phyloP scores from a whole-genome alignment of 1,140 invertebrate genomes.

The Pseudomyrmex sp. region DNA sequence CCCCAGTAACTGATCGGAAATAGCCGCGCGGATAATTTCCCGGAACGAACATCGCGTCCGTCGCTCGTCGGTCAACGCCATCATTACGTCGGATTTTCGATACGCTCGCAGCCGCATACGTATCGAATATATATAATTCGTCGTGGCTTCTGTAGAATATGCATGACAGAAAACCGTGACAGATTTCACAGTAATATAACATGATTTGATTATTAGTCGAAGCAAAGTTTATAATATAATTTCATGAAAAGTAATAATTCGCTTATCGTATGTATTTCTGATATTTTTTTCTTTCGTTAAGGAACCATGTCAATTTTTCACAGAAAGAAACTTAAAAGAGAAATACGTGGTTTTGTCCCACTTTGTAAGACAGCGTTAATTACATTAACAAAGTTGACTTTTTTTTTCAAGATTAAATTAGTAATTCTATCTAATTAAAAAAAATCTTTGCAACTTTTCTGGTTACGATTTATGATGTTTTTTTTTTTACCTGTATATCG shows the following conservation, averaged over 20 bases:
- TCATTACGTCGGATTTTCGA: slow-evolving; percentile 50
- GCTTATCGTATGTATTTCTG: too few relatives aligned
- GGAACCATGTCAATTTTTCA: too few relatives aligned
- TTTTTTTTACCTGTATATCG: slow-evolving; percentile 91
- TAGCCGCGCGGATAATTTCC: slow-evolving; percentile 46
- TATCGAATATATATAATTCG: slow-evolving; percentile 40
- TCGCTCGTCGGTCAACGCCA: slow-evolving; percentile 13
- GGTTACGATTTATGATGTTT: too few relatives aligned
- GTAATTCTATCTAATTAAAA: neutral
- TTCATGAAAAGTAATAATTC: neutral
- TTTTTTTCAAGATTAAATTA: too few relatives aligned
- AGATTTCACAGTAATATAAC: slow-evolving; percentile 18
- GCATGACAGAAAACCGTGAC: slow-evolving; percentile 11
- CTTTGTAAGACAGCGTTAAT: too few relatives aligned
- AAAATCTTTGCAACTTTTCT: neutral
- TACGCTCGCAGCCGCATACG: slow-evolving; percentile 21
- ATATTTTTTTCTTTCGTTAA: too few relatives aligned
- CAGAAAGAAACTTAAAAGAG: too few relatives aligned
- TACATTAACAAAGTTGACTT: neutral
- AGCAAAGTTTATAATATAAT: neutral
- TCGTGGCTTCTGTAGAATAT: slow-evolving; percentile 20
- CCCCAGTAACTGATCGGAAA: slow-evolving; percentile 13
- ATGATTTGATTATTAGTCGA: slow-evolving; percentile 52
- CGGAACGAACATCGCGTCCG: slow-evolving; percentile 13
- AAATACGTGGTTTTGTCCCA: too few relatives aligned